These are phyloP conservation scores for Typhlomys cinereus DNA, from an alignment of 2,113 vertebrate species.

Conservation along the genomic window DNA sequence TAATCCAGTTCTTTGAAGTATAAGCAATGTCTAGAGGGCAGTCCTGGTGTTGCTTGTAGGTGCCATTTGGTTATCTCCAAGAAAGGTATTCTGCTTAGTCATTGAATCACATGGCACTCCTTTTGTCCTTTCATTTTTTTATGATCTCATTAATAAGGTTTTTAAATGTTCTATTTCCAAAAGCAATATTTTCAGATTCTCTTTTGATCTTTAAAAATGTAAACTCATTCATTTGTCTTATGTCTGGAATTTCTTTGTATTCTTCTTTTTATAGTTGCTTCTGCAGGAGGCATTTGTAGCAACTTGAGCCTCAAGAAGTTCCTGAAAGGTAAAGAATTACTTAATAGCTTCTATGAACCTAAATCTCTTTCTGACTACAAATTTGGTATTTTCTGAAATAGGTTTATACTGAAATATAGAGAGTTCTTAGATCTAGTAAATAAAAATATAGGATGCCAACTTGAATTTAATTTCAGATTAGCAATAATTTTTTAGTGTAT, in stretches of 20 bases:
- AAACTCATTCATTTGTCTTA: slow-evolving; percentile 34
- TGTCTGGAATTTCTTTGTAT: slow-evolving; percentile 50
- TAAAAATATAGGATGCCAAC: not conserved
- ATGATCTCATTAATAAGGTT: not conserved
- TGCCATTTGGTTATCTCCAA: not conserved
- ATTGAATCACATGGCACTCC: not conserved
- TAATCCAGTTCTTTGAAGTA: slow-evolving; percentile 29
- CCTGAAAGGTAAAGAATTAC: slow-evolving; percentile 76
- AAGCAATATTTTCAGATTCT: slow-evolving; percentile 24
- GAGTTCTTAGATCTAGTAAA: slow-evolving; percentile 31
- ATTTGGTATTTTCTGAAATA: slow-evolving; percentile 62
- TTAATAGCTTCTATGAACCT: not conserved
- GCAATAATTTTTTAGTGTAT: not conserved
- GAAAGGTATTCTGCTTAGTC: not conserved
- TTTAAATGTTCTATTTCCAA: slow-evolving; percentile 18
- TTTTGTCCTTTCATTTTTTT: slow-evolving; percentile 3
- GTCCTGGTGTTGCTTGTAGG: slow-evolving; percentile 7
- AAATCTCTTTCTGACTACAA: not conserved
- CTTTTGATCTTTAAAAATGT: not conserved
- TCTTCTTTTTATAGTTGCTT: slow-evolving; percentile 71
- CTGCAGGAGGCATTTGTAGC: slow-evolving; percentile 35
- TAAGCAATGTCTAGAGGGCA: slow-evolving; percentile 5
- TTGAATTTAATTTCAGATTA: slow-evolving; percentile 57
- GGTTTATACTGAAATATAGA: slow-evolving; percentile 20
- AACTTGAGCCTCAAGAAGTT: slow-evolving; percentile 63